Evolutionary conservation across 92 coral and sea anemone genomes (phyloP), one percentile per base, ranked within the genome.

Genomic region (Meandrina meandrites): DNA sequence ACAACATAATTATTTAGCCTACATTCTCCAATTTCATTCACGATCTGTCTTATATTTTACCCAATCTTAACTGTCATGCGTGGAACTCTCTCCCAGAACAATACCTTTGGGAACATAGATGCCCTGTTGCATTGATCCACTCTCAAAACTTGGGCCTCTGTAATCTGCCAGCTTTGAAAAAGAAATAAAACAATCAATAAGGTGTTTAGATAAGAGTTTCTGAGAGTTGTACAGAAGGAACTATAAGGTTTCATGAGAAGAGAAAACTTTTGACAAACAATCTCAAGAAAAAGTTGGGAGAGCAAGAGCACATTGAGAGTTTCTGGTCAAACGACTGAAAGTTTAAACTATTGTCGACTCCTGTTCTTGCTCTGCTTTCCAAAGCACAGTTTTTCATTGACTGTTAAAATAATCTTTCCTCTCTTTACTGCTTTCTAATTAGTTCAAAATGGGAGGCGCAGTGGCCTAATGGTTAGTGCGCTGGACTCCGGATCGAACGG

Each of bases 91-190:
- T 14, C n/a, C 8, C 30, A 19, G 30, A 62, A 66, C 9, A 28
- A 66, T 66, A 94, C 98, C 98, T 92, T 95, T 96, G 12, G 98
- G 98, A 24, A 94, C 89, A 56, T 97, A 97, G 82, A 89, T 93
- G 68, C 99, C 99, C 86, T 97, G 99, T 35, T 97, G 99, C 99
- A 97, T 97, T 14, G 88, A 91, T 37, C 95, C 98, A 89, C 97
- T 93, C 84, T 97, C 99, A 92, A 96, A 97, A 0, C 98, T 94
- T 8, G 99, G 99, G 47, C 92, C 96, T 79, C 90, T 93, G 90
- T 97, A 97, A 81, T 94, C 98, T 76, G 99, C 96, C 84, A 97
- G 75, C 99, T 96, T 83, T 42, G 82, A 87, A 10, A 22, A 17
- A 35, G 11, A 60, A 64, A 10, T 4, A 22, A 48, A 42, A 51